Conservation (phyloP, 2,888 invertebrate species). For the Coleophora deauratella region DNA sequence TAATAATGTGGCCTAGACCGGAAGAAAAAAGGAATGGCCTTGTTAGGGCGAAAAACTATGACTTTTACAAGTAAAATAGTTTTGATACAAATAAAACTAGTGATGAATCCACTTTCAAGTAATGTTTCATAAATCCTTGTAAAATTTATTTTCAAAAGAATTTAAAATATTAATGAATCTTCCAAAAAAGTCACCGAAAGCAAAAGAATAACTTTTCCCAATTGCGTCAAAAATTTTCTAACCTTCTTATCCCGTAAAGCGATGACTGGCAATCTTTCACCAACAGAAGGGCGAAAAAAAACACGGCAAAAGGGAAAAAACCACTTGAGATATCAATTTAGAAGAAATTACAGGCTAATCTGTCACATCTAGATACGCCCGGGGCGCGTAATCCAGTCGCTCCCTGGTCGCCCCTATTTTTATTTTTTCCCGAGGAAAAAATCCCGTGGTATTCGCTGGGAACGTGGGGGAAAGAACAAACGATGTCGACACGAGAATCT, state of each 20-base stretch:
- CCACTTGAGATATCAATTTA: constrained; percentile 70
- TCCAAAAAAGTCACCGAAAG: no score
- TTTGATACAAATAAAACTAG: no score
- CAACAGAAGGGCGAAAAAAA: constrained; percentile 19
- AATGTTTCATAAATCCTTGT: no score
- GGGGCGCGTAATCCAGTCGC: constrained; percentile 39
- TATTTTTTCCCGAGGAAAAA: constrained; percentile 35
- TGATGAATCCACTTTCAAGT: no score
- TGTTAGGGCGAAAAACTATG: no score
- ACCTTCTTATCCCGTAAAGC: constrained; percentile 30
- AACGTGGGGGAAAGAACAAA: constrained; percentile 26
- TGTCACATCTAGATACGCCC: constrained; percentile 64
- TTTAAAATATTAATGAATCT: no score
- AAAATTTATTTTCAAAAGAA: no score
- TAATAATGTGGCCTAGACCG: no score
- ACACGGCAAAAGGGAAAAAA: constrained; percentile 34
- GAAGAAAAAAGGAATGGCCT: no score
- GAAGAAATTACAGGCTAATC: constrained; percentile 68
- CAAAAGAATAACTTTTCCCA: constrained; percentile 18
- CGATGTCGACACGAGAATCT: constrained; percentile 47
- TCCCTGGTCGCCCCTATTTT: constrained; percentile 48
- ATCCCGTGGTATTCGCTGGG: constrained; percentile 21
- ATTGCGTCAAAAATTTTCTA: constrained; percentile 44
- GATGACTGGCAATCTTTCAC: constrained; percentile 58
- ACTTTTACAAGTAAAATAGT: no score